Evolutionary conservation across 2,888 invertebrate species (phyloP).

Genomic region (Drosophila tripunctata): DNA sequence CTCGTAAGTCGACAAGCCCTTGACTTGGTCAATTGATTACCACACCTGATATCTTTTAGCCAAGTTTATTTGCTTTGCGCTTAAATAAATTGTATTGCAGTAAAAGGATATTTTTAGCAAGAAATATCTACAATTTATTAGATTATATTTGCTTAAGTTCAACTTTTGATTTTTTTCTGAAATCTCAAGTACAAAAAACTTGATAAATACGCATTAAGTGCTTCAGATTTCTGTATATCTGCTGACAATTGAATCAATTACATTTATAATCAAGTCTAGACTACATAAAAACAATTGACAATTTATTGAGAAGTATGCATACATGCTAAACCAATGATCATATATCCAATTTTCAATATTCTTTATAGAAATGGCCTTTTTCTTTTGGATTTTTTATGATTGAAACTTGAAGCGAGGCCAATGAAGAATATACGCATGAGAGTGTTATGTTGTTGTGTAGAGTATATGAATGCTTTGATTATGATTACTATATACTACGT

Average conservation of each 20-base stretch:
- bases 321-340: conserved; percentile 11
- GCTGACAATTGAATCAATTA: conserved; percentile 37
- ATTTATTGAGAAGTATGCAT: conserved; percentile 22
- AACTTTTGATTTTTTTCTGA: background rate
- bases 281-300: conserved; percentile 24
- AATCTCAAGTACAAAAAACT: background rate
- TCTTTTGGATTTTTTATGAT: background rate
- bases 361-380: conserved; percentile 27
- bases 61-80: no score
- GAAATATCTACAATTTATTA: background rate
- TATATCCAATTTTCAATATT: background rate
- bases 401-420: conserved; percentile 25
- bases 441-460: no score
- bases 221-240: background rate
- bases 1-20: conserved; percentile 14
- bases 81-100: no score
- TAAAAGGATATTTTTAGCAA: background rate
- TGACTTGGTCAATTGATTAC: background rate
- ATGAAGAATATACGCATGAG: conserved; percentile 6
- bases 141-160: background rate
- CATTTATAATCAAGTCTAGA: conserved; percentile 17
- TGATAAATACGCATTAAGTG: background rate
- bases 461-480: conserved; percentile 6
- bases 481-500: conserved; percentile 9
- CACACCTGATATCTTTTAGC: background rate